Evolutionary conservation across 2,113 vertebrate genomes (phyloP), one percentile per base, ranked within the genome.

Genomic region (Xenopus tropicalis): DNA sequence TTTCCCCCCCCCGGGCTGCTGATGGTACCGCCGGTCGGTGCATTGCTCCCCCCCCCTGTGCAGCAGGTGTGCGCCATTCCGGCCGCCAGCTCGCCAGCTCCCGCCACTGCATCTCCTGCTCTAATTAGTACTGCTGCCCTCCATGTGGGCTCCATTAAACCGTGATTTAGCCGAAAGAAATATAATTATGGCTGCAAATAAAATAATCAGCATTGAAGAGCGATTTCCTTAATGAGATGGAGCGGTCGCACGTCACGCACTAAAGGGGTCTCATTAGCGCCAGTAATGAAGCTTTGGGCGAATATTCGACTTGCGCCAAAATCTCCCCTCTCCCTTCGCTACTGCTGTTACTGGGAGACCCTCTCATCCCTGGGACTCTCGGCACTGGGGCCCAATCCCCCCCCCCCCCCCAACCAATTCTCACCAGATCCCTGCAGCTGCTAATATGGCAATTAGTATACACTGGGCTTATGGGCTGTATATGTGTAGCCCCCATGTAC

Each of bases 141-240:
- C 93, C 92, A 94, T 86, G 93, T 90, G 93, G 94, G 96, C 94
- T 94, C 93, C 90, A 98, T 97, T 97, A 97, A 94, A 94, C 91
- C 93, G 94, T 97, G 96, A 97, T 95, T 96, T 95, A 96, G 94
- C 93, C 93, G 91, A 95, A 96, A 97, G 93, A 95, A 97, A 97
- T 96, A 98, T 97, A 98, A 98, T 98, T 97, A 98, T 94, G 91
- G 90, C 90, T 92, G 94, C 95, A 97, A 98, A 98, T 97, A 97
- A 97, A 97, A 98, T 98, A 98, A 98, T 98, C 95, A 95, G 94
- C 95, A 96, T 95, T 96, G 95, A 96, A 95, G 95, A 96, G 95
- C 93, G 93, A 97, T 98, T 97, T 96, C 93, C 93, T 95, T 98
- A 97, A 98, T 95, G 93, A 97, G 93, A 95, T 90, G 90, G 93